Evolutionary conservation across 2,888 invertebrate genomes (phyloP), one percentile per base, ranked within the genome.

Genomic region (Myopa tessellatipennis): DNA sequence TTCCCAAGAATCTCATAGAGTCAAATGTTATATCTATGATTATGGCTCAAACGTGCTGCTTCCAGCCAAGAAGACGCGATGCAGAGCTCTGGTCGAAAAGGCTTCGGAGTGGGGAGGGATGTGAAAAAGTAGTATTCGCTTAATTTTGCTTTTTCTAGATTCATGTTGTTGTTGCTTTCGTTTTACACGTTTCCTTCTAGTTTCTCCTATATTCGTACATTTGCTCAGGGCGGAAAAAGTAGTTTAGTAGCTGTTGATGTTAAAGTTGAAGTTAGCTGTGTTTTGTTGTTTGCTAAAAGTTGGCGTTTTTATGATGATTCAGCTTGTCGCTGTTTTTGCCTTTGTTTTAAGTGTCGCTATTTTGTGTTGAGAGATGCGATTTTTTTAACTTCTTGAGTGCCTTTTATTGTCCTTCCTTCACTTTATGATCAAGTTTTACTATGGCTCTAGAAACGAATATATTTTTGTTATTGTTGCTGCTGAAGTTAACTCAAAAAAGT

Each of bases 31-130:
- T 74, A 70, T 74, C 74, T 74, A 71, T 45, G 71, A 38, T 77
- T 77, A 79, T 77, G 79, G 77, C 50, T 38, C 52, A 65, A 74
- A 71, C 79, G 79, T 79, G 79, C 74, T 60, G 36, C 74, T 63
- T 63, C 45, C 68, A 52, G 52, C 50, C 18, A 50, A 68, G 68
- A 4, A 14, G 69, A 16, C 34, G n/a, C 8, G 50, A 4, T 26
- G 63, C 3, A 36, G 38, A 65, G 38, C 14, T 60, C 1, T 1
- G 26, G 14, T 63, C 34, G 34, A 3, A 26, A 60, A 8, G 60
- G 16, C 2, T 10, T 16, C 16, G 60, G 4, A 18, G 61, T 4
- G 63, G 0, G 65, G 65, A 65, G 38, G 10, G 14, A 4, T 1
- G 18, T 12, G 2, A 50, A 65, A 50, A 63, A 55, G 55, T 14